These are phyloP conservation scores for Drosophila gaucha DNA, from an alignment of 2,888 invertebrate species.

Conservation along the genomic window DNA sequence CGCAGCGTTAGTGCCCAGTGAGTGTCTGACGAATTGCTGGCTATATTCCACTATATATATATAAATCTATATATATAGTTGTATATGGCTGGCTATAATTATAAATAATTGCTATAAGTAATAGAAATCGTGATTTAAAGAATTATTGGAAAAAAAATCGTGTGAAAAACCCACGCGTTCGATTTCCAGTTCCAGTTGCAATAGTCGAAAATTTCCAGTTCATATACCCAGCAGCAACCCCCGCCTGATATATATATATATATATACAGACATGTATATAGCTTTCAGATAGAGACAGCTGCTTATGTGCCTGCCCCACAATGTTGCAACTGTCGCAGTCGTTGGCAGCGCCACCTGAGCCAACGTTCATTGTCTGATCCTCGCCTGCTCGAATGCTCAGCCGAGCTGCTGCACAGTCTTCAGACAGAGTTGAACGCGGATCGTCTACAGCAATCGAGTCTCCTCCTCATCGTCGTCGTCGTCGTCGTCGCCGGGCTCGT, in stretches of 20 bases:
- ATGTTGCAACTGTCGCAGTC: conserved; percentile 39
- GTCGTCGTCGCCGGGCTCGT: conserved; percentile 62
- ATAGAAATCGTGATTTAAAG: conserved; percentile 23
- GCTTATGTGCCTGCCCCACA: conserved; percentile 56
- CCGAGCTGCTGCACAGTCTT: conserved; percentile 77
- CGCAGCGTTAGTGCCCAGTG: conserved; percentile 69
- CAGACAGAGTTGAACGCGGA: conserved; percentile 84
- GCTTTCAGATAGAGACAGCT: conserved; percentile 55
- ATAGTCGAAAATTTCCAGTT: conserved; percentile 69
- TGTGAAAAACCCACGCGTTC: conserved; percentile 16
- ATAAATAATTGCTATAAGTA: conserved; percentile 8
- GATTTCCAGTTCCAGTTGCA: conserved; percentile 39
- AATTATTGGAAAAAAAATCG: neutral
- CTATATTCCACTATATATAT: conserved; percentile 14
- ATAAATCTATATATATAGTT: conserved; percentile 6
- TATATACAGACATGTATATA: conserved; percentile 5
- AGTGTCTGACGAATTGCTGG: conserved; percentile 39
- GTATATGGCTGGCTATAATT: conserved; percentile 7
- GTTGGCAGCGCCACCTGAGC: conserved; percentile 46
- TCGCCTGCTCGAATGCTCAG: conserved; percentile 49
- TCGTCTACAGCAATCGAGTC: conserved; percentile 72
- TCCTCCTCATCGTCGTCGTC: conserved; percentile 71
- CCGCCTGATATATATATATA: conserved; percentile 2
- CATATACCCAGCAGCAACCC: conserved; percentile 54
- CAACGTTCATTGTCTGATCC: conserved; percentile 61